phyloP scores from a whole-genome alignment of 2,888 invertebrate species.

The Rhagium mordax region DNA sequence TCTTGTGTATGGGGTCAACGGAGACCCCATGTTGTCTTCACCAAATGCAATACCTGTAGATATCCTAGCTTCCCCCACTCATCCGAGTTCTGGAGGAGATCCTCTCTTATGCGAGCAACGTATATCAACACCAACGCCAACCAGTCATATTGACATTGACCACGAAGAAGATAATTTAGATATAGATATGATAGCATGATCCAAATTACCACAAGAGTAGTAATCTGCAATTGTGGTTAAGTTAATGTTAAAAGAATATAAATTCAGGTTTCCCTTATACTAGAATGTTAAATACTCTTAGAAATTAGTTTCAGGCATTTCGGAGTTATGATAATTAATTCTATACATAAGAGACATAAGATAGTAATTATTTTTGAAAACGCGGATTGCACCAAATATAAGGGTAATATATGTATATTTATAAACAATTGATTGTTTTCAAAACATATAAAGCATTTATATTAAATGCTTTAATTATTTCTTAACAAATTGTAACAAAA shows the following conservation, averaged over 20 bases:
- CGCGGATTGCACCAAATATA: too few relatives aligned
- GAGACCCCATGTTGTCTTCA: slow-evolving; percentile 71
- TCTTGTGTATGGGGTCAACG: slow-evolving; percentile 65
- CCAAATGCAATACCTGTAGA: slow-evolving; percentile 75
- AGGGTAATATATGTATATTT: neutral
- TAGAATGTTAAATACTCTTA: neutral
- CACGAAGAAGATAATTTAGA: slow-evolving; percentile 72
- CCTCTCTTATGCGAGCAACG: slow-evolving; percentile 74
- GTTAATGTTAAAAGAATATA: slow-evolving; percentile 42
- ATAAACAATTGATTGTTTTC: neutral
- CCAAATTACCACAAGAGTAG: slow-evolving; percentile 39
- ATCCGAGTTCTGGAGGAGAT: slow-evolving; percentile 74
- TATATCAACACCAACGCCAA: slow-evolving; percentile 70
- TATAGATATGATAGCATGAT: slow-evolving; percentile 74
- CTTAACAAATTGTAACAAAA: too few relatives aligned
- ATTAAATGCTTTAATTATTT: neutral
- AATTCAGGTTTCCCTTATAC: slow-evolving; percentile 42
- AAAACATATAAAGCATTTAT: neutral
- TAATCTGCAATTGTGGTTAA: slow-evolving; percentile 31
- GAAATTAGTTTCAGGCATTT: neutral
- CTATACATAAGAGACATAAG: neutral
- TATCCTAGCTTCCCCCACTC: slow-evolving; percentile 75
- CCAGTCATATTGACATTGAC: slow-evolving; percentile 65
- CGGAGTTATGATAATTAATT: neutral
- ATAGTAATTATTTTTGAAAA: neutral